These are phyloP conservation scores for Brachionus rotundiformis DNA, from an alignment of 1,140 invertebrate genomes.

Conservation along the genomic window DNA sequence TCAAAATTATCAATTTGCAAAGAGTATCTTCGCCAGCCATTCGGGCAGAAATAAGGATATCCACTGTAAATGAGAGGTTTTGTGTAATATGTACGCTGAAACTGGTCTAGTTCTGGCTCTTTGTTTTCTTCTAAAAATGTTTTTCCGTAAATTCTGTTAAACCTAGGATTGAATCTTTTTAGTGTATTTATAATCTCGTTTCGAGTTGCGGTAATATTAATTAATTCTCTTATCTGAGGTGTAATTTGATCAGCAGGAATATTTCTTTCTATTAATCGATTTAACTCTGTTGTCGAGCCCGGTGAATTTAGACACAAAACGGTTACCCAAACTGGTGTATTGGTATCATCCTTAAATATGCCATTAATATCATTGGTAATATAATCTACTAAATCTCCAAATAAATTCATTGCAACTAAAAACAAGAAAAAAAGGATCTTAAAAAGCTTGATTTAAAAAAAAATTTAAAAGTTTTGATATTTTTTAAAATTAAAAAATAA, in stretches of 20 bases:
- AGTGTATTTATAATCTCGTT: not conserved
- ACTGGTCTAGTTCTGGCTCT: not conserved
- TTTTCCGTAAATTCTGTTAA: not conserved
- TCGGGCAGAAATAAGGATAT: not conserved
- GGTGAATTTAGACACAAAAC: not conserved
- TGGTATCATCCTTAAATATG: not conserved
- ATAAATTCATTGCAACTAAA: not conserved
- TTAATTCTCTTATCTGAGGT: not conserved
- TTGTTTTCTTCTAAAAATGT: not conserved
- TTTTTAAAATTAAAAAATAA: no score
- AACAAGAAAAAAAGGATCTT: not conserved
- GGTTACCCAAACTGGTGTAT: not conserved
- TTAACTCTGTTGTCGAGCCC: not conserved
- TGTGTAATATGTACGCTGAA: not conserved
- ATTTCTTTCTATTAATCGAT: not conserved
- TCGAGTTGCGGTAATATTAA: not conserved
- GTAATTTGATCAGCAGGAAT: not conserved
- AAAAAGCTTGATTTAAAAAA: no score
- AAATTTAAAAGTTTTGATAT: no score
- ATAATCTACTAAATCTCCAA: not conserved
- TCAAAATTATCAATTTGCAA: not conserved
- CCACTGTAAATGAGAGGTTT: not conserved
- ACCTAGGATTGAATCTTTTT: not conserved
- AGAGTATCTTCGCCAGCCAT: not conserved
- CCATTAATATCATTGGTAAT: not conserved